Evolutionary conservation across 2,113 vertebrate species (phyloP).

Genomic region (Mustela nigripes): DNA sequence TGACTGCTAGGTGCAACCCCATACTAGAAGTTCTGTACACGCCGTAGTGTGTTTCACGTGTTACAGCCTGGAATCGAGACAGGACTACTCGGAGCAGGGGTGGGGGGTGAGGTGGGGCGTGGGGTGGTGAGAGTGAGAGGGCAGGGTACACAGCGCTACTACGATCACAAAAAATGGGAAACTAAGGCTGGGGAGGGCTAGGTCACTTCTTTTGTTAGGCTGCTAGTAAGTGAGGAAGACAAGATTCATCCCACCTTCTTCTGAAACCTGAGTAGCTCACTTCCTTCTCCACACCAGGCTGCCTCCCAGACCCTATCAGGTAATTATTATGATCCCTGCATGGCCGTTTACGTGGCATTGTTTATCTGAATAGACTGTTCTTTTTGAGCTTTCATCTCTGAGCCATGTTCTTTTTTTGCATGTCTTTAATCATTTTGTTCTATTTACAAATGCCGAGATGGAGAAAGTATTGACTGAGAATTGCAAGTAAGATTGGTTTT

Average conservation of each 20-base stretch:
- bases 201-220: not conserved
- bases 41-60: too few relatives aligned
- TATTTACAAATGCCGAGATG: not conserved
- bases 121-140: not conserved
- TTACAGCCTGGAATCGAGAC: too few relatives aligned
- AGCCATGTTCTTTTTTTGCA: not conserved
- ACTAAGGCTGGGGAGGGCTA: too few relatives aligned
- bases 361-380: not conserved
- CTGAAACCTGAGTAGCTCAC: not conserved
- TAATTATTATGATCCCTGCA: not conserved
- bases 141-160: not conserved
- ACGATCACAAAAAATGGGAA: too few relatives aligned
- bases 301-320: not conserved
- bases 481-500: slow-evolving; percentile 17
- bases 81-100: too few relatives aligned
- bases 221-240: not conserved
- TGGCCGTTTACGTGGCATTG: not conserved
- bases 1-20: too few relatives aligned
- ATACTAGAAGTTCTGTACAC: accelerated
- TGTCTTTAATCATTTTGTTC: not conserved
- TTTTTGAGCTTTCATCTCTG: slow-evolving; percentile 2
- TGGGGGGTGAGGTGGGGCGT: too few relatives aligned
- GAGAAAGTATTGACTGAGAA: not conserved
- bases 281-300: not conserved
- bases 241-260: not conserved